A percentile compares a stretch with the other conserved stretches of the same genome.
Conservation (phyloP, 2,113 vertebrate genomes). For the Osmerus mordax region DNA sequence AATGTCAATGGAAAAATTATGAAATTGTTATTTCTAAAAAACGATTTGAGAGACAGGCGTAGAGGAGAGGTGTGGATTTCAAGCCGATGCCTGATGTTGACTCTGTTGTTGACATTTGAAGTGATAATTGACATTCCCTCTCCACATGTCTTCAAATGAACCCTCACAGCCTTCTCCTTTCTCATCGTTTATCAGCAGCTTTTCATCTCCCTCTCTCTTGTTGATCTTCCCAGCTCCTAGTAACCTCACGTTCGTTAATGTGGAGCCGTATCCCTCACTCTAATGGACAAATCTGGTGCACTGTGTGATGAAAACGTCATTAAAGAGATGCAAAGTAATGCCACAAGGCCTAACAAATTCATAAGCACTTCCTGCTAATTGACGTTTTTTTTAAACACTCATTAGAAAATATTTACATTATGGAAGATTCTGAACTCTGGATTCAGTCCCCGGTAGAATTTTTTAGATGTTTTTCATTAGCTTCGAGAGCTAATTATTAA, state of each 20-base stretch:
- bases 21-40: no score
- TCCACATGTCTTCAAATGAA: slow-evolving; percentile 12
- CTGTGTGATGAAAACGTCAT: slow-evolving; percentile 33
- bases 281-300: slow-evolving; percentile 16
- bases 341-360: slow-evolving; percentile 13
- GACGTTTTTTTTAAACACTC: slow-evolving; percentile 30
- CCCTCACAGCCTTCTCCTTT: neutral
- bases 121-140: slow-evolving; percentile 26
- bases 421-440: slow-evolving; percentile 30
- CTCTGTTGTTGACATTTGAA: slow-evolving; percentile 35
- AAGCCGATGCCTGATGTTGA: slow-evolving; percentile 18
- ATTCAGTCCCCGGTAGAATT: slow-evolving; percentile 4
- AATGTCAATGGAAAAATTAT: no score
- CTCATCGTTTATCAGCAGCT: neutral
- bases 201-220: neutral
- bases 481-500: slow-evolving; percentile 34
- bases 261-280: neutral
- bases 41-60: no score
- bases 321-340: slow-evolving; percentile 33
- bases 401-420: slow-evolving; percentile 48
- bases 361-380: slow-evolving; percentile 34
- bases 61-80: neutral
- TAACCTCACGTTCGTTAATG: slow-evolving; percentile 20
- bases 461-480: slow-evolving; percentile 20
- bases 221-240: neutral